These are phyloP conservation scores for Neosilurus mollespiculum DNA, from an alignment of 2,797 vertebrate species.

Conservation along the genomic window DNA sequence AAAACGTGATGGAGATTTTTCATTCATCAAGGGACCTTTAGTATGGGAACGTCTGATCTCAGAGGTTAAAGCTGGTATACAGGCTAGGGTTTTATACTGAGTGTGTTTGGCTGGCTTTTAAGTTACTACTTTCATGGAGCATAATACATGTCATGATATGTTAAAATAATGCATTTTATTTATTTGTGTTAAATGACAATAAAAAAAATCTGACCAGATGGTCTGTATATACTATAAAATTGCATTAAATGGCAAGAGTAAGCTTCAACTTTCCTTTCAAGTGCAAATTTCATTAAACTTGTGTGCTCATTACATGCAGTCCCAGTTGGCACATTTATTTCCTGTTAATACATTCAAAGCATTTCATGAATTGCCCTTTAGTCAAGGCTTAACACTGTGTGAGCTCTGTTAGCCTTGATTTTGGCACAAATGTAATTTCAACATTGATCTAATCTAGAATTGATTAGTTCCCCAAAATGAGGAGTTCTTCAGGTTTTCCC, in stretches of 20 bases:
- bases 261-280: neutral
- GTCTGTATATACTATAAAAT: conserved; percentile 1
- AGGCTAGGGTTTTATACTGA: neutral
- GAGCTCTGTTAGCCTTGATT: conserved; percentile 4
- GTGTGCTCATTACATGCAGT: neutral
- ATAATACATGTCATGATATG: neutral
- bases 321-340: conserved; percentile 5
- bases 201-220: neutral
- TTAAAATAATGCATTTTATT: neutral
- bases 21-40: neutral
- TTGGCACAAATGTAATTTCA: conserved; percentile 9
- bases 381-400: neutral
- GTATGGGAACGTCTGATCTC: neutral
- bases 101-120: neutral
- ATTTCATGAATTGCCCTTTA: conserved; percentile 9
- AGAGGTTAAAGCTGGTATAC: neutral
- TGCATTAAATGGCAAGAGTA: neutral
- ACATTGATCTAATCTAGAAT: conserved; percentile 12
- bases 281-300: conserved; percentile 17
- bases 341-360: conserved; percentile 4
- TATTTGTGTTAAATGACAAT: neutral
- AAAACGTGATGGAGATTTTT: neutral
- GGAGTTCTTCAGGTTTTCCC: conserved; percentile 15
- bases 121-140: neutral
- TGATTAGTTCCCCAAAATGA: neutral